A percentile compares a stretch with the other conserved stretches of the same genome.
Evolutionary conservation across 1,140 invertebrate genomes (phyloP).

Genomic region (Andricus grossulariae): DNA sequence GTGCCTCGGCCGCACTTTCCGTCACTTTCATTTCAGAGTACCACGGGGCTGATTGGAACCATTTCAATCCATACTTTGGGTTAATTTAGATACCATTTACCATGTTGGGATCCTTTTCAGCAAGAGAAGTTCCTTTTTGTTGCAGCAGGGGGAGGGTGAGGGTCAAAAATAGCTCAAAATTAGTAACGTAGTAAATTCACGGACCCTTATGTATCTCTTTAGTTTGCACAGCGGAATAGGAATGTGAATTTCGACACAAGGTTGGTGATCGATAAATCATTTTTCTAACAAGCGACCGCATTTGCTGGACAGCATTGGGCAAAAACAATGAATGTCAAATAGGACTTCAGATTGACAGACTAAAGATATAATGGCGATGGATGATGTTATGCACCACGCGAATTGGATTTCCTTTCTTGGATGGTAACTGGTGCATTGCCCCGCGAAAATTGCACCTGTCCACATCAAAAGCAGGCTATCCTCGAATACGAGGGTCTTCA

Average conservation of each 20-base stretch:
- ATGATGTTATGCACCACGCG: slow-evolving; percentile 28
- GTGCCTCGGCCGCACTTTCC: no score
- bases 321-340: slow-evolving; percentile 21
- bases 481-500: slow-evolving; percentile 27
- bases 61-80: no score
- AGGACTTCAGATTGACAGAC: slow-evolving; percentile 16
- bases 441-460: slow-evolving; percentile 49
- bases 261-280: slow-evolving; percentile 31
- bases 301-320: not conserved
- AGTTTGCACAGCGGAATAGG: no score
- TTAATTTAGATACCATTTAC: no score
- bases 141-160: no score
- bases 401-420: slow-evolving; percentile 44
- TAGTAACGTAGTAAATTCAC: no score
- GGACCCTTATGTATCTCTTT: no score
- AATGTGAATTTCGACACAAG: slow-evolving; percentile 14
- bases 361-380: slow-evolving; percentile 33
- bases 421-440: slow-evolving; percentile 47
- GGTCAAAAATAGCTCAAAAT: no score
- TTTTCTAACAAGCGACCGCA: not conserved
- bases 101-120: no score
- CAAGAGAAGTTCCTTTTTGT: no score
- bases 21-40: no score
- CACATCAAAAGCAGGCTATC: slow-evolving; percentile 47
- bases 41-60: no score